These are phyloP conservation scores for Dicyrtoma fusca DNA, from an alignment of 2,888 invertebrate species.

Conservation along the genomic window DNA sequence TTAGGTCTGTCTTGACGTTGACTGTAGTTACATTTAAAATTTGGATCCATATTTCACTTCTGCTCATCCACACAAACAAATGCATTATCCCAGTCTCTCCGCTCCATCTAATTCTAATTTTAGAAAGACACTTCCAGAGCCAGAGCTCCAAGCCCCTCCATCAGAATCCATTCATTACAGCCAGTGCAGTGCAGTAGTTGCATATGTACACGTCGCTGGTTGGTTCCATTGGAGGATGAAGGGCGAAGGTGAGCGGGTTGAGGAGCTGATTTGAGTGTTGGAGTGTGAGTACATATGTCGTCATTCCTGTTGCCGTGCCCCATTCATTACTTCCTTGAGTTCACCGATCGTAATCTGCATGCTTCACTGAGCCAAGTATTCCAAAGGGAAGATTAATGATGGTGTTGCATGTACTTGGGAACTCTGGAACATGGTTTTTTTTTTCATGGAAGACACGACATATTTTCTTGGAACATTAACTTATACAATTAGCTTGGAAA, in stretches of 20 bases:
- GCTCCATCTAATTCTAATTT: too few species aligned
- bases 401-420: background rate
- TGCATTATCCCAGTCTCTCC: too few species aligned
- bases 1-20: too few species aligned
- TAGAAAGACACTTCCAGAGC: too few species aligned
- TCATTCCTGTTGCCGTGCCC: background rate
- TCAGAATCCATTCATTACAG: background rate
- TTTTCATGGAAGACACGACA: background rate
- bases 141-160: background rate
- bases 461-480: background rate
- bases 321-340: background rate
- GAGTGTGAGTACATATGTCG: background rate
- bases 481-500: background rate
- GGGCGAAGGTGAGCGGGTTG: background rate
- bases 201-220: too few species aligned
- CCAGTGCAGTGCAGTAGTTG: too few species aligned
- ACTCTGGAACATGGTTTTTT: background rate
- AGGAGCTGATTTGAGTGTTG: too few species aligned
- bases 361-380: slow-evolving; percentile 1
- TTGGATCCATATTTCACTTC: slow-evolving; percentile 9
- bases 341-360: background rate
- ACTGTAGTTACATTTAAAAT: background rate
- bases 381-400: slow-evolving; percentile 3
- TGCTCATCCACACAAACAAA: too few species aligned
- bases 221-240: too few species aligned